Evolutionary conservation across 2,797 vertebrate species (phyloP).

Genomic region (Lutjanus campechanus): DNA sequence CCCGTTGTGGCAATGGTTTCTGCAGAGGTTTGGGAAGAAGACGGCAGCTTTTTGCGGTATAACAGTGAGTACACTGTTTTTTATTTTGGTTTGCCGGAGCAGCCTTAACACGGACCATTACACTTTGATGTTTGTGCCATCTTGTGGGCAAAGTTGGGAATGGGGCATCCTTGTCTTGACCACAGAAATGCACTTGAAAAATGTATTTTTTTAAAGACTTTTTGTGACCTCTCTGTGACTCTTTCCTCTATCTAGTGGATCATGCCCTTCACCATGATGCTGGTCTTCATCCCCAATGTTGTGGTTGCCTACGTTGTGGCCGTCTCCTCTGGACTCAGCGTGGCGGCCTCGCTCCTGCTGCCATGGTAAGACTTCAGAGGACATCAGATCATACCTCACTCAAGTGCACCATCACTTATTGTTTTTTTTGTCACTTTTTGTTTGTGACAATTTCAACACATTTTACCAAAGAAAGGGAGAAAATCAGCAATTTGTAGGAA

Average conservation of each 20-base stretch:
- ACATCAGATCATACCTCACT: neutral
- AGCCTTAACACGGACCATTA: neutral
- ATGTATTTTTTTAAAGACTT: too few species aligned
- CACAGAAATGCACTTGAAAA: neutral
- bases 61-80: conserved; percentile 85
- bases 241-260: conserved; percentile 87
- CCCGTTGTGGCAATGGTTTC: conserved; percentile 96
- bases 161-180: neutral
- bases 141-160: conserved; percentile 52
- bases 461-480: neutral
- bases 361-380: conserved; percentile 89
- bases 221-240: neutral
- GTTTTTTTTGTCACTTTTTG: neutral
- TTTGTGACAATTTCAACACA: neutral
- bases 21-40: conserved; percentile 95
- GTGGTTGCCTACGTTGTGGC: conserved; percentile 93
- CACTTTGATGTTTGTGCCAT: conserved; percentile 40
- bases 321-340: conserved; percentile 93
- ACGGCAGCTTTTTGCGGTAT: conserved; percentile 92
- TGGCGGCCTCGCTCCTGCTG: conserved; percentile 93
- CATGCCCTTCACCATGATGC: conserved; percentile 93
- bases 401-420: neutral
- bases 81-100: conserved; percentile 25
- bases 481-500: neutral
- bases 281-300: conserved; percentile 92